phyloP scores from a whole-genome alignment of 2,113 vertebrate species.

The Anolis sagrei region DNA sequence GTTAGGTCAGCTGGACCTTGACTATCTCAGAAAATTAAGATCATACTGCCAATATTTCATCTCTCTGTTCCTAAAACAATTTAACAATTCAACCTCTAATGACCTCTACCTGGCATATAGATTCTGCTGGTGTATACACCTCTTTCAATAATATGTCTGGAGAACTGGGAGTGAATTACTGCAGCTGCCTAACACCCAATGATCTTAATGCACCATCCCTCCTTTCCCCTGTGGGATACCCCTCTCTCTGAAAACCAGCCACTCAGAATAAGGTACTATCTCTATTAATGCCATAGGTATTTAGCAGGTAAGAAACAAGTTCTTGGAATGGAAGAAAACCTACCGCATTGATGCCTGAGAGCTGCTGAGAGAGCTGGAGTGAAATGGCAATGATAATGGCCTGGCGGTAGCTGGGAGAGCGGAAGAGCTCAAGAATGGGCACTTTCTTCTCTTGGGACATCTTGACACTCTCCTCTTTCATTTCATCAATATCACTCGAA shows the following conservation, averaged over 20 bases:
- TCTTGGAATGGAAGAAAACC: constrained; percentile 62
- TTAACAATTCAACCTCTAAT: too few species aligned
- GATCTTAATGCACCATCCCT: neutral
- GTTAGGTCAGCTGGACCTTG: too few species aligned
- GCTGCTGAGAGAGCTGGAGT: constrained; percentile 95
- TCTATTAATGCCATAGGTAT: neutral
- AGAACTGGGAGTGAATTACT: too few species aligned
- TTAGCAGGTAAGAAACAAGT: neutral
- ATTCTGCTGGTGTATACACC: neutral
- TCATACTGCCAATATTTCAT: too few species aligned
- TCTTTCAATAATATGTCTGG: too few species aligned
- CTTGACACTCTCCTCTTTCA: constrained; percentile 89
- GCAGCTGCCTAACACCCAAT: neutral
- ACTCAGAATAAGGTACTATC: neutral
- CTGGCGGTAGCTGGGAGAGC: constrained; percentile 84
- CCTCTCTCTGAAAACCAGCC: neutral
- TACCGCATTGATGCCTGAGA: constrained; percentile 97
- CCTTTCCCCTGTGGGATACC: neutral
- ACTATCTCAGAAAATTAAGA: too few species aligned
- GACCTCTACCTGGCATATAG: too few species aligned
- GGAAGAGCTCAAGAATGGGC: constrained; percentile 89
- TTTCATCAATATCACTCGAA: constrained; percentile 87
- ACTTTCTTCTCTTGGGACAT: constrained; percentile 91
- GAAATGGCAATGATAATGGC: constrained; percentile 91
- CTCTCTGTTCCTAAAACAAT: too few species aligned